Evolutionary conservation across 2,113 vertebrate genomes (phyloP).

Genomic region (Neodon shergylaensis): DNA sequence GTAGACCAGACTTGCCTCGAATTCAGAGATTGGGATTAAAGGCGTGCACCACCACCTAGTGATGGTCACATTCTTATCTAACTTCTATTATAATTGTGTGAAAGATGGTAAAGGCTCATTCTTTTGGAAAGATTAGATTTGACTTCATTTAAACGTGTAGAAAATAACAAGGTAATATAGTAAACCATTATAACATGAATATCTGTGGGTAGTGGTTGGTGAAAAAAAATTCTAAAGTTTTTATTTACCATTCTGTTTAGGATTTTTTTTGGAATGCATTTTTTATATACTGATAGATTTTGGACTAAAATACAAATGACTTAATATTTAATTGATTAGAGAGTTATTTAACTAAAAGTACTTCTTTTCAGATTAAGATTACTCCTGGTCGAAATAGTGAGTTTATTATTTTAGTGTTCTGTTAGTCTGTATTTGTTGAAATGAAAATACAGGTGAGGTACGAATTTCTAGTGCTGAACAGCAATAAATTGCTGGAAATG

Average conservation of each 20-base stretch:
- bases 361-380: constrained; percentile 40
- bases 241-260: neutral
- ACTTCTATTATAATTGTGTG: constrained; percentile 38
- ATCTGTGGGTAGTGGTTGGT: neutral
- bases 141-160: neutral
- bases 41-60: no score
- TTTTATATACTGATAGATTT: neutral
- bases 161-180: neutral
- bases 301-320: constrained; percentile 41
- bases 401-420: constrained; percentile 18
- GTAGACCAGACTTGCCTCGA: no score
- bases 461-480: neutral
- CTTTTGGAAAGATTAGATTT: constrained; percentile 50
- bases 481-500: neutral
- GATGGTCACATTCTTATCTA: constrained; percentile 9
- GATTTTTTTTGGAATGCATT: constrained; percentile 5
- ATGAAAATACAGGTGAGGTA: constrained; percentile 29
- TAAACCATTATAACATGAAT: constrained; percentile 5
- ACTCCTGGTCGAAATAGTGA: neutral
- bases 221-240: neutral
- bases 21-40: no score
- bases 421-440: constrained; percentile 39
- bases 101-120: neutral
- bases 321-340: constrained; percentile 53
- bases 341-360: neutral